phyloP scores from a whole-genome alignment of 1,140 invertebrate species.

The Mactra quadrangularis region DNA sequence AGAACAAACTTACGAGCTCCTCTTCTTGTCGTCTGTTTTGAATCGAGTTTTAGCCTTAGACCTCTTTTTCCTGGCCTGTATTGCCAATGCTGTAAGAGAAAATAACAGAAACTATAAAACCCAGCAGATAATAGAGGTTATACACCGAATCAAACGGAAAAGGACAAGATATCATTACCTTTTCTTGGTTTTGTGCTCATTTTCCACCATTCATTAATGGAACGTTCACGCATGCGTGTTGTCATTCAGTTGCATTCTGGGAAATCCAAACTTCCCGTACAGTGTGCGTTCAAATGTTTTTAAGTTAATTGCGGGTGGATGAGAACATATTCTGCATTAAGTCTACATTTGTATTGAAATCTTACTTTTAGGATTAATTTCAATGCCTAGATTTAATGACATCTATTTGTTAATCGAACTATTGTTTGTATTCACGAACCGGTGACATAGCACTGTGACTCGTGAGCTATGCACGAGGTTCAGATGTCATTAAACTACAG shows the following conservation, averaged over 20 bases:
- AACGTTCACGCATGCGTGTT: slow-evolving; percentile 73
- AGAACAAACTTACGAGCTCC: slow-evolving; percentile 69
- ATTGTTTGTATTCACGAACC: too few species aligned
- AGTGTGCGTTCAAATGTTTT: background rate
- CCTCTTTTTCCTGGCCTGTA: slow-evolving; percentile 83
- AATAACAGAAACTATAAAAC: slow-evolving; percentile 19
- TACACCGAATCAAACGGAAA: slow-evolving; percentile 1
- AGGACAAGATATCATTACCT: slow-evolving; percentile 66
- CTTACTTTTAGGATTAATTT: too few species aligned
- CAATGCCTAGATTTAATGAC: too few species aligned
- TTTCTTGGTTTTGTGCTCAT: slow-evolving; percentile 79
- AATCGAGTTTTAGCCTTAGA: slow-evolving; percentile 79
- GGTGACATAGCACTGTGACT: too few species aligned
- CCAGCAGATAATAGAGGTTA: slow-evolving; percentile 3
- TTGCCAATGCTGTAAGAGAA: slow-evolving; percentile 82
- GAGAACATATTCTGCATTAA: too few species aligned
- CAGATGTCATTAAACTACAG: too few species aligned
- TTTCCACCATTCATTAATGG: slow-evolving; percentile 72
- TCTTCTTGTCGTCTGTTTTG: slow-evolving; percentile 72
- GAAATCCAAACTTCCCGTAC: slow-evolving; percentile 66
- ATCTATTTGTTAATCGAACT: too few species aligned
- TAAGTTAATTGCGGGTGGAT: too few species aligned
- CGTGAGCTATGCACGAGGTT: too few species aligned
- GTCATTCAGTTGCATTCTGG: slow-evolving; percentile 76
- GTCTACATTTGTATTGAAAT: too few species aligned